phyloP scores from a whole-genome alignment of 2,113 vertebrate species.

The Chaetops frenatus region DNA sequence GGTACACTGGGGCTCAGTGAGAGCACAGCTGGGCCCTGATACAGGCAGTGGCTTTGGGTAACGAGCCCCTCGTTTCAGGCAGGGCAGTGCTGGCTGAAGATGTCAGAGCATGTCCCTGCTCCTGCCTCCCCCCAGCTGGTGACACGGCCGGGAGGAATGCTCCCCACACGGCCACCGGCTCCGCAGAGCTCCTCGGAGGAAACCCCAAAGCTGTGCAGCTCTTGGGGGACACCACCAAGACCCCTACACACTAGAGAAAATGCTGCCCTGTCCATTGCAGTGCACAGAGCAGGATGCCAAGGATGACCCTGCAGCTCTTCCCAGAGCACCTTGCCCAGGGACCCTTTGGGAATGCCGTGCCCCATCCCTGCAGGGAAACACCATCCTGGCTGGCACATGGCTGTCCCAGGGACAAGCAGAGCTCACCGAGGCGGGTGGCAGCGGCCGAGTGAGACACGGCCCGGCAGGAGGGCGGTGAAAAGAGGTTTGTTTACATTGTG shows the following conservation, averaged over 20 bases:
- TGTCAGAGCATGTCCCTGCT: too few species aligned
- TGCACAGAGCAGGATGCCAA: accelerated
- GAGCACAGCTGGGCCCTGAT: background rate
- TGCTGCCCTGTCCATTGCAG: accelerated
- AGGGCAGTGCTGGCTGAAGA: background rate
- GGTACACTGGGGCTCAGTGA: accelerated
- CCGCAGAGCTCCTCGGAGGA: background rate
- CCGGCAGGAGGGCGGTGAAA: background rate
- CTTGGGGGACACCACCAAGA: background rate
- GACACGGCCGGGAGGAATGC: background rate
- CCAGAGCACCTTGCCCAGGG: background rate
- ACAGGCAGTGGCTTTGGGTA: background rate
- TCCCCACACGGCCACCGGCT: background rate
- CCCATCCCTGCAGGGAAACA: background rate
- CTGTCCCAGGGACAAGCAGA: background rate
- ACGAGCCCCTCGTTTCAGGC: background rate
- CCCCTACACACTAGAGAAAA: background rate
- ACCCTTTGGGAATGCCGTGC: background rate
- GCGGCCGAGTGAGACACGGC: accelerated
- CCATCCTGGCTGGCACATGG: accelerated
- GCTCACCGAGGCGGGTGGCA: background rate
- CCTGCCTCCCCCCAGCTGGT: background rate
- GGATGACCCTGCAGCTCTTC: background rate
- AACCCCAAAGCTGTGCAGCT: background rate
- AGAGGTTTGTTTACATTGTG: background rate